These are phyloP conservation scores for Brachymystax lenok DNA, from an alignment of 2,797 vertebrate genomes.

Conservation along the genomic window DNA sequence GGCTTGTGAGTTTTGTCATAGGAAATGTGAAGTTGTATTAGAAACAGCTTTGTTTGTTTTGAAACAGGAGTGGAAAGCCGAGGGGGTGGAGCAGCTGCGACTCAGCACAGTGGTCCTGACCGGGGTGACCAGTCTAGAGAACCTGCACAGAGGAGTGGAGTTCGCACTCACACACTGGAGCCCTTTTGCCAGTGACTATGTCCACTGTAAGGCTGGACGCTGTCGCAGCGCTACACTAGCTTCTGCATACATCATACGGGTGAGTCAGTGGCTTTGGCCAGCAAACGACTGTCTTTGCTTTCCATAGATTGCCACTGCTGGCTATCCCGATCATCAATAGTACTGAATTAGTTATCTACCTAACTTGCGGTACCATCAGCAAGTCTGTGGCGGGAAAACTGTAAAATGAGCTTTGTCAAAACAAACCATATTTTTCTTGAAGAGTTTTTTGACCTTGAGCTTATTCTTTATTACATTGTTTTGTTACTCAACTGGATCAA, in stretches of 20 bases:
- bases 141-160: slow-evolving; percentile 85
- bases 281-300: neutral
- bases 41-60: neutral
- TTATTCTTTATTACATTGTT: neutral
- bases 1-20: neutral
- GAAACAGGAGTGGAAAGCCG: slow-evolving; percentile 85
- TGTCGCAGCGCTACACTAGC: slow-evolving; percentile 93
- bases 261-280: slow-evolving; percentile 62
- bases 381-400: slow-evolving; percentile 58
- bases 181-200: slow-evolving; percentile 78
- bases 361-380: slow-evolving; percentile 70
- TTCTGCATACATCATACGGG: slow-evolving; percentile 92
- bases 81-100: slow-evolving; percentile 90
- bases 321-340: neutral
- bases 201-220: slow-evolving; percentile 95
- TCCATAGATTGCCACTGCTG: slow-evolving; percentile 35
- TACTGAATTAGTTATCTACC: neutral
- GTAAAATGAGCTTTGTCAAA: neutral
- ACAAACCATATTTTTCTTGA: slow-evolving; percentile 6
- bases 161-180: slow-evolving; percentile 67
- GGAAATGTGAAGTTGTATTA: neutral
- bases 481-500: neutral
- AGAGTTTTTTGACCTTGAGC: too few relatives aligned
- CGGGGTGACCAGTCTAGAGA: slow-evolving; percentile 85
- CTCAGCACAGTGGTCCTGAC: slow-evolving; percentile 91